Evolutionary conservation across 2,888 invertebrate species (phyloP), one percentile per base, ranked within the genome.

Genomic region (Cremastobaeus sp.): DNA sequence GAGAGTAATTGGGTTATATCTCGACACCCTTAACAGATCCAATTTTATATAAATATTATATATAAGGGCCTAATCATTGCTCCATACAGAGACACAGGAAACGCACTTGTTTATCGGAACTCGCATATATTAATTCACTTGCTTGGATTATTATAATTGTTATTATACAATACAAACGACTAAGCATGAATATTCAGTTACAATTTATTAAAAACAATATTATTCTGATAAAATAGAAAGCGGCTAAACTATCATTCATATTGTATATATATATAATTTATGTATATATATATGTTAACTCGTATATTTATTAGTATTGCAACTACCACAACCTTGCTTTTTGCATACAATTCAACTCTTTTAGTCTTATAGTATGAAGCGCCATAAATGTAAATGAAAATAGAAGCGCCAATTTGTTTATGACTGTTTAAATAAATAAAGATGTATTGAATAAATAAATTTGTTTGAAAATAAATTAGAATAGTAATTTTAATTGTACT

Each of bases 21-120:
- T 50, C 17, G 32, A 54, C 43, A 52, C 54, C 52, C 54, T 65
- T 65, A 65, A 64, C 64, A 64, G 64, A 64, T 64, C 64, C 9
- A 48, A 32, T 57, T 43, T 43, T 6, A 4, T 1, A 37, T 17
- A 52, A 15, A n/a, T n/a, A n/a, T n/a, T n/a, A n/a, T n/a, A n/a
- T n/a, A n/a, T n/a, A 41, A 21, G 8, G 12, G 25, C 17, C 15
- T 11, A 32, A 28, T 18, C 8, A 9, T 15, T 15, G 28, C 14
- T 43, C 14, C 2, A 3, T 43, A 43, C 25, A 15, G 18, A 25
- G 14, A 28, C 15, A 43, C 25, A 43, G n/a, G n/a, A n/a, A n/a
- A n/a, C n/a, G n/a, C n/a, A n/a, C 1, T 48, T 32, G 3, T 30
- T 21, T 30, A n/a, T 47, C 8, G 30, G 9, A 48, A 48, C n/a